Evolutionary conservation across 2,113 vertebrate genomes (phyloP).

Genomic region (Laterallus jamaicensis): DNA sequence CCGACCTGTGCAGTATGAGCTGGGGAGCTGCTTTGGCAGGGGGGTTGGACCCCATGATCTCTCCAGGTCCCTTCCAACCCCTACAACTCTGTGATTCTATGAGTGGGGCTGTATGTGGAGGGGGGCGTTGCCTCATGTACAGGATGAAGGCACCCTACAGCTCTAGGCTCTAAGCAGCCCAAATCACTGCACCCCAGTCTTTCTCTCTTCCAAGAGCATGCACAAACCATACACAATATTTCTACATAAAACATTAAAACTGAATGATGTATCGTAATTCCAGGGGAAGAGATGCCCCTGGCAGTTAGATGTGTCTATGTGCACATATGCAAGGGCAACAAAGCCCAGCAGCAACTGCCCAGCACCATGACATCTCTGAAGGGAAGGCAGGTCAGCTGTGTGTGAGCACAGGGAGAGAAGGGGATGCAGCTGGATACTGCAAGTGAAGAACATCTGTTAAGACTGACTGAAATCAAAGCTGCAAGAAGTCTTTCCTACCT

Average conservation of each 20-base stretch:
- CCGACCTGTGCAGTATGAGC: too few species aligned
- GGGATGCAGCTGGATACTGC: neutral
- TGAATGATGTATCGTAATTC: neutral
- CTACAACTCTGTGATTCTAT: too few species aligned
- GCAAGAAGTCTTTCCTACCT: neutral
- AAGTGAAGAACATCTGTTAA: neutral
- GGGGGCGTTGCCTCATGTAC: neutral
- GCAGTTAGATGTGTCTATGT: too few species aligned
- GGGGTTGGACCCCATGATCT: too few species aligned
- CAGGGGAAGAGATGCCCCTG: neutral
- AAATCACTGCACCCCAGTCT: neutral
- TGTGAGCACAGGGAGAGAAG: neutral
- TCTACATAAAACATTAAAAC: neutral
- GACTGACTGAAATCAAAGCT: neutral
- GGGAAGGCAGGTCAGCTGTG: neutral
- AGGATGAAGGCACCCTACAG: neutral
- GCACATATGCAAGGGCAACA: neutral
- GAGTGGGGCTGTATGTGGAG: rapidly evolving
- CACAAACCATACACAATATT: rapidly evolving
- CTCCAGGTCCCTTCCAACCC: too few species aligned
- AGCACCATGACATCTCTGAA: rapidly evolving
- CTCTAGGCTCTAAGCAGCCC: neutral
- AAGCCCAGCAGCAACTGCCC: neutral
- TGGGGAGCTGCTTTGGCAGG: too few species aligned
- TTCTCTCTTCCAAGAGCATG: neutral